Evolutionary conservation across 2,797 vertebrate genomes (phyloP), one percentile per base, ranked within the genome.

Genomic region (Channa striata): DNA sequence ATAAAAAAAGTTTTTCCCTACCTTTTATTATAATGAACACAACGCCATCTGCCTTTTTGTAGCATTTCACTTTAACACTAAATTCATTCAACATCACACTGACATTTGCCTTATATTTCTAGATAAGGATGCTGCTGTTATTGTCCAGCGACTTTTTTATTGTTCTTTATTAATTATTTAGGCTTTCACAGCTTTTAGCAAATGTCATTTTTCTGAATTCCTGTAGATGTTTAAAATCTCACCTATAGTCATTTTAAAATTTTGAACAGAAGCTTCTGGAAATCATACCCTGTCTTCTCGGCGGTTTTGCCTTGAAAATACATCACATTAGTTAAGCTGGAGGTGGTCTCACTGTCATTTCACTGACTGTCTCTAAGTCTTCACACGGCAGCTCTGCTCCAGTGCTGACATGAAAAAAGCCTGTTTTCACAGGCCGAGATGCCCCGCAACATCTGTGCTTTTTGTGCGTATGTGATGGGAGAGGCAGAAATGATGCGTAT

Each of bases 371-470:
- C 43, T 63, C 79, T 58, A 66, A 72, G 36, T 50, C 74, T 30
- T 67, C 59, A 57, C 61, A 40, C 53, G 58, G 44, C 25, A 36
- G 43, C 40, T 59, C 30, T 43, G 37, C 67, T 49, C 37, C 11
- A 21, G 54, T 30, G 14, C 33, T 83, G 72, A 82, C 63, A 59
- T 72, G 68, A 57, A 80, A 75, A 81, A 78, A 74, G 57, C 6
- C 46, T 67, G 61, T 77, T 77, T 83, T 69, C 65, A 61, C 59
- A 70, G 49, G 23, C 47, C 0, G 25, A 67, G 54, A 53, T 49
- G 63, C 44, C 39, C 33, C 12, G 25, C 51, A 44, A 23, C 60
- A 53, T 76, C 47, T 71, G 57, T 62, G 62, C 44, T 62, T 43
- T 69, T 33, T 52, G 50, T 40, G 53, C 42, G 59, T 68, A 48